These are phyloP conservation scores for Cyphomyrmex costatus DNA, from an alignment of 1,140 invertebrate genomes.

Conservation along the genomic window DNA sequence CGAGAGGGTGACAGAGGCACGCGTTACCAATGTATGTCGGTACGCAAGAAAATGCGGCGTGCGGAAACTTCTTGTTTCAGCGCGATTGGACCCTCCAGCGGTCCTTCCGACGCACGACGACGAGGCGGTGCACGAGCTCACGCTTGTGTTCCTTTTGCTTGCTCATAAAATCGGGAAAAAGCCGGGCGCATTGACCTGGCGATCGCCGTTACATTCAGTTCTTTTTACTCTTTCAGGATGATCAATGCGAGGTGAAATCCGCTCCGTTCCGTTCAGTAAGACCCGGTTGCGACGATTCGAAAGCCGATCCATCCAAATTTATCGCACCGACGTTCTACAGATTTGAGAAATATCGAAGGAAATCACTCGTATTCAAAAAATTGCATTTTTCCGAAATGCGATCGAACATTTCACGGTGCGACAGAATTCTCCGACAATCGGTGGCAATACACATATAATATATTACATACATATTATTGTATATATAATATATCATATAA, in stretches of 20 bases:
- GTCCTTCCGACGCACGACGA: not conserved
- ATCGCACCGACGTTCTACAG: not conserved
- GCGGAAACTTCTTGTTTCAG: conserved; percentile 39
- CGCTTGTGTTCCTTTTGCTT: conserved; percentile 25
- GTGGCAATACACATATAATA: no score
- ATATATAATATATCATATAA: no score
- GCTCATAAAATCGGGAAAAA: conserved; percentile 47
- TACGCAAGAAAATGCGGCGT: conserved; percentile 71
- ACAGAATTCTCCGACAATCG: not conserved
- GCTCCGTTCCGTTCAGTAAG: not conserved
- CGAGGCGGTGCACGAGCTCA: not conserved
- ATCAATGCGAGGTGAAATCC: conserved; percentile 14
- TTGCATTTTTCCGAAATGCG: not conserved
- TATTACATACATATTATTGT: no score
- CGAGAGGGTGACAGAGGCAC: conserved; percentile 75
- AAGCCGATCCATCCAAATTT: not conserved
- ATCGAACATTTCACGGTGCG: not conserved
- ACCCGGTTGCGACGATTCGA: not conserved
- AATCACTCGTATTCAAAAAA: not conserved
- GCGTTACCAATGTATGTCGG: conserved; percentile 73
- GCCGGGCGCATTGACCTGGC: conserved; percentile 36
- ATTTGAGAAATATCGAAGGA: not conserved
- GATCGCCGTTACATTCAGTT: conserved; percentile 52
- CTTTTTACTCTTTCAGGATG: conserved; percentile 3
- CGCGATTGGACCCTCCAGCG: not conserved